Base-by-base conservation (phyloP, 1,140 invertebrate genomes). In the Bombus superbus region DNA sequence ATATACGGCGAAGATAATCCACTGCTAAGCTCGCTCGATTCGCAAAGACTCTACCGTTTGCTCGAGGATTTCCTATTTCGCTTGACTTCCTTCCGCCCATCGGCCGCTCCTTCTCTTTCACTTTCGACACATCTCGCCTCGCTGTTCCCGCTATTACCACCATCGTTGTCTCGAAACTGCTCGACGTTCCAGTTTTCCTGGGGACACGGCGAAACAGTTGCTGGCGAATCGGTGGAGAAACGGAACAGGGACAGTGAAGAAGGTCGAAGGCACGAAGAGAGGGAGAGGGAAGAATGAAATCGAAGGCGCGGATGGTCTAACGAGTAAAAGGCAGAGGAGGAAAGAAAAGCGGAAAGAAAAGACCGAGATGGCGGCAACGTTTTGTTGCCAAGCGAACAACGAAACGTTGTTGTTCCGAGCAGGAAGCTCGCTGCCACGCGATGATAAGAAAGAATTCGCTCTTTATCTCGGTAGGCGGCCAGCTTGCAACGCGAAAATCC, bases 11-110 rank as follows among this genome's bases (percentile, higher is more conserved):
- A 88, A 91, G 90, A 91, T 91, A 91, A 91, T 91, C 90, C 90
- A 91, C 77, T 87, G 88, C 88, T 91, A 91, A 91, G 90, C 86
- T 86, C 80, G 69, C 82, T 81, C 90, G 81, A 89, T 91, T 91
- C 83, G 90, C 85, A 89, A 91, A 91, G 89, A 91, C 89, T 90
- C 79, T 25, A 38, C 90, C 86, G 90, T 91, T 91, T 91, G 89
- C 91, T 91, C 77, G 88, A 88, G 88, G 90, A 91, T 91, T 91
- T 91, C 85, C 88, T 83, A 89, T 91, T 91, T 91, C 90, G 90
- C 88, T 86, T 81, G 83, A 84, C 88, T 91, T 85, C 77, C 83
- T 85, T 77, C 84, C 69, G 11, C n/a, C 64, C 81, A 8, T 38
- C 47, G 38, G 15, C 0, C 66, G 53, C 64, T 28, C 57, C 86